phyloP scores from a whole-genome alignment of 2,113 vertebrate species.

The Caranx ignobilis region DNA sequence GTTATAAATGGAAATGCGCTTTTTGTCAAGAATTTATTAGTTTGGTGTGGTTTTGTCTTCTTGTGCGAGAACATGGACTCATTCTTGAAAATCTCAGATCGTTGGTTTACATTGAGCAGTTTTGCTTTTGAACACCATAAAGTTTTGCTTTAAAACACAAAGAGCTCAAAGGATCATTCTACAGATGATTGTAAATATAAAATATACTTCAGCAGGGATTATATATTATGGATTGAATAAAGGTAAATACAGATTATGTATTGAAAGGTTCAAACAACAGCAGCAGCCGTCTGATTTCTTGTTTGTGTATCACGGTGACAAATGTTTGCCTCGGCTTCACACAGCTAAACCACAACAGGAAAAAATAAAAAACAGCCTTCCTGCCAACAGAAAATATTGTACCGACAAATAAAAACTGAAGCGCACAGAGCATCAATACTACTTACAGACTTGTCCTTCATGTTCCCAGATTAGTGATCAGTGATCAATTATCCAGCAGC shows the following conservation, averaged over 20 bases:
- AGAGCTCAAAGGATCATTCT: neutral
- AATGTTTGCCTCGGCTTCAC: slow-evolving; percentile 60
- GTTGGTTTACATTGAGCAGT: neutral
- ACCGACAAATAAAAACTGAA: slow-evolving; percentile 15
- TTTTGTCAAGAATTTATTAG: slow-evolving; percentile 22
- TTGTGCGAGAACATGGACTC: neutral
- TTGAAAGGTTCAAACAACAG: neutral
- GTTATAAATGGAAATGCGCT: slow-evolving; percentile 66
- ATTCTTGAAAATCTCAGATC: fast-evolving
- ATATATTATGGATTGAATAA: neutral
- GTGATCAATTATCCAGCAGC: slow-evolving; percentile 67
- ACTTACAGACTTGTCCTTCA: slow-evolving; percentile 76
- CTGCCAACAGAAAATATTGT: slow-evolving; percentile 45
- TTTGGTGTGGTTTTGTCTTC: slow-evolving; percentile 12
- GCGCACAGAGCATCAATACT: neutral
- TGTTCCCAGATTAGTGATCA: slow-evolving; percentile 42
- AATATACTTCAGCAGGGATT: neutral
- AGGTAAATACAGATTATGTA: neutral
- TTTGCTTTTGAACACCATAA: neutral
- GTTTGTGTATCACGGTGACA: slow-evolving; percentile 49
- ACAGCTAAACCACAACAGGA: slow-evolving; percentile 71
- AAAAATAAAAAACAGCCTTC: slow-evolving; percentile 62
- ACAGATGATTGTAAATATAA: too few species aligned
- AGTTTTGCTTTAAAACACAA: neutral
- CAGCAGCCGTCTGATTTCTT: neutral